Percentiles rank a stretch among this genome's conserved stretches.
Conservation (phyloP, 2,888 invertebrate species). For the Cheilosia pagana region DNA sequence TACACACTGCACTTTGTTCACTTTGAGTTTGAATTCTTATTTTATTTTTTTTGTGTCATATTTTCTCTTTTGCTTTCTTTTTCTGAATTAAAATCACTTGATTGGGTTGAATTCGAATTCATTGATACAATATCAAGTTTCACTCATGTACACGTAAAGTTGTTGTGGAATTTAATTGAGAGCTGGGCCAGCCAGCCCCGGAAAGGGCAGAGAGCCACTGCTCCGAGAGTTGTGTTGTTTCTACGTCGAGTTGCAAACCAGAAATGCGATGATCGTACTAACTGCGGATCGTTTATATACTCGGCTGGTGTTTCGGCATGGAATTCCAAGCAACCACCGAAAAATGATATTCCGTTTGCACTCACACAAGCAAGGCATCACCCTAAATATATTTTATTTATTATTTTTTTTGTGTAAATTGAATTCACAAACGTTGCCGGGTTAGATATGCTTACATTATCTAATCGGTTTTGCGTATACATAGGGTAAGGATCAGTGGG, state of each 20-base stretch:
- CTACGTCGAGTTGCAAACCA: constrained; percentile 71
- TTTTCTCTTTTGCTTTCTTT: constrained; percentile 58
- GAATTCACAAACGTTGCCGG: constrained; percentile 60
- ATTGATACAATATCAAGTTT: constrained; percentile 53
- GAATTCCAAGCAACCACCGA: constrained; percentile 65
- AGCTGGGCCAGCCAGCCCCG: constrained; percentile 41
- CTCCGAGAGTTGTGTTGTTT: constrained; percentile 42
- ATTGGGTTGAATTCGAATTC: constrained; percentile 33
- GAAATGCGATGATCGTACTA: constrained; percentile 70
- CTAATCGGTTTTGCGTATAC: constrained; percentile 57
- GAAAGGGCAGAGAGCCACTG: constrained; percentile 54
- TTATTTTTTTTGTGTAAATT: constrained; percentile 47
- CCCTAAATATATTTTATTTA: constrained; percentile 50
- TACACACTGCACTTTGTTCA: constrained; percentile 53
- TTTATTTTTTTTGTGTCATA: constrained; percentile 25
- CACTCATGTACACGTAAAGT: constrained; percentile 42
- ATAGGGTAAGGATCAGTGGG: constrained; percentile 67
- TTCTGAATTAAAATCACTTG: constrained; percentile 59
- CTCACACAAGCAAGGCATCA: constrained; percentile 32
- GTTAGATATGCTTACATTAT: constrained; percentile 57
- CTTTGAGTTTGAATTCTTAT: constrained; percentile 32
- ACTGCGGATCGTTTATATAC: constrained; percentile 68
- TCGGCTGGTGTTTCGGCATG: constrained; percentile 31
- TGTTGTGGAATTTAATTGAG: neutral
- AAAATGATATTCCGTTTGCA: constrained; percentile 31